phyloP scores from a whole-genome alignment of 2,888 invertebrate genomes.

The Phalera bucephala region DNA sequence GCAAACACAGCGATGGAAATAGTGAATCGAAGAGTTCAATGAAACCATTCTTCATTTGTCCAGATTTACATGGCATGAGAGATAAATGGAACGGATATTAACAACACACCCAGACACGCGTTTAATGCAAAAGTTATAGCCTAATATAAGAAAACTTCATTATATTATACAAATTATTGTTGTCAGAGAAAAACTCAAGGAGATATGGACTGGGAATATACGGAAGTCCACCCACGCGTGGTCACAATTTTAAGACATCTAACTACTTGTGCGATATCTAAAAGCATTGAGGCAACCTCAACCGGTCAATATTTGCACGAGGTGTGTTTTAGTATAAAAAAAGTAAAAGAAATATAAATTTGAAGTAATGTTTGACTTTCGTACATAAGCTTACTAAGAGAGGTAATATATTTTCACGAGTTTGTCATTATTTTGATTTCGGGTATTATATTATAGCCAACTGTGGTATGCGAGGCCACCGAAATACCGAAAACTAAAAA shows the following conservation, averaged over 20 bases:
- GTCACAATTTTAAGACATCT: constrained; percentile 22
- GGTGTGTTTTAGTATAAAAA: constrained; percentile 14
- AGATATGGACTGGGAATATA: constrained; percentile 4
- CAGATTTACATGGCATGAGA: constrained; percentile 41
- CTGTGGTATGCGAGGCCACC: constrained; percentile 24
- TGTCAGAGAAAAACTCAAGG: constrained; percentile 40
- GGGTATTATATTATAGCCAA: constrained; percentile 19
- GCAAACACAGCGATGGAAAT: constrained; percentile 20
- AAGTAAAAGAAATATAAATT: constrained; percentile 16
- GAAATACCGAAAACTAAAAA: constrained; percentile 19
- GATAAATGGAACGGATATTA: constrained; percentile 60
- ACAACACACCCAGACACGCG: constrained; percentile 45
- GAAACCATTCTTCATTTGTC: constrained; percentile 43
- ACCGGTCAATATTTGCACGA: constrained; percentile 15
- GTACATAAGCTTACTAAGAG: constrained; percentile 7
- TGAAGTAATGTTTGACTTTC: constrained; percentile 8
- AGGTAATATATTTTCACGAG: constrained; percentile 15
- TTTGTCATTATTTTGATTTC: constrained; percentile 16
- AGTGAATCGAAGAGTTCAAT: constrained; percentile 38
- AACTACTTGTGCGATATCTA: constrained; percentile 14
- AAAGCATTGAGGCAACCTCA: constrained; percentile 11
- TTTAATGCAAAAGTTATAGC: constrained; percentile 53
- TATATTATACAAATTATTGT: constrained; percentile 47
- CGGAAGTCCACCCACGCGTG: constrained; percentile 19
- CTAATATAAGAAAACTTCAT: constrained; percentile 49